Conservation (phyloP, 2,888 invertebrate genomes). For the Parasteatoda lunata region DNA sequence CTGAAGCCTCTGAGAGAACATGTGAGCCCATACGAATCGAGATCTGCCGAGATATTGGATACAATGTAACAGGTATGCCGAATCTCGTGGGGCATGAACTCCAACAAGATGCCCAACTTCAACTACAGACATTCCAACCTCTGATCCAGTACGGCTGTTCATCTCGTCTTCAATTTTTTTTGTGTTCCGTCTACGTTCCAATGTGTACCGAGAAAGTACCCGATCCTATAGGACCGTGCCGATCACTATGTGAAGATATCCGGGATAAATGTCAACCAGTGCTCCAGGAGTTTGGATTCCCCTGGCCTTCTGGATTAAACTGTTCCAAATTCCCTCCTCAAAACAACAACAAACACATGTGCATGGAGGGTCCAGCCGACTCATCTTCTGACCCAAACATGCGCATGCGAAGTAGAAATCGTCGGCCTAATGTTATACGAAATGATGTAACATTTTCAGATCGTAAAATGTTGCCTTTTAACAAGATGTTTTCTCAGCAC, state of each 20-base stretch:
- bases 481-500: slow-evolving; percentile 23
- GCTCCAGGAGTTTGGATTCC: slow-evolving; percentile 91
- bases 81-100: slow-evolving; percentile 92
- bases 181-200: slow-evolving; percentile 94
- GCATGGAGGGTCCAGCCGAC: slow-evolving; percentile 88
- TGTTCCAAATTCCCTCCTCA: slow-evolving; percentile 91
- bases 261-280: slow-evolving; percentile 89
- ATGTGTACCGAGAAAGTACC: slow-evolving; percentile 97
- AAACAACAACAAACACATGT: slow-evolving; percentile 96
- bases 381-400: slow-evolving; percentile 57
- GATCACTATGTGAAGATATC: slow-evolving; percentile 91
- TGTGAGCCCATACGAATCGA: slow-evolving; percentile 92
- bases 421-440: slow-evolving; percentile 27
- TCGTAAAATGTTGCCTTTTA: slow-evolving; percentile 1
- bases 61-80: slow-evolving; percentile 94
- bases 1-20: slow-evolving; percentile 74
- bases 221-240: slow-evolving; percentile 92
- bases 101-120: slow-evolving; percentile 90
- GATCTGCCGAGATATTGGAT: slow-evolving; percentile 90
- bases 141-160: slow-evolving; percentile 94
- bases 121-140: slow-evolving; percentile 90
- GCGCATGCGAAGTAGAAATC: slow-evolving; percentile 26
- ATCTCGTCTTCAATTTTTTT: slow-evolving; percentile 88
- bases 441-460: slow-evolving; percentile 14
- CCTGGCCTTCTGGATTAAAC: slow-evolving; percentile 93